Evolutionary conservation across 2,113 vertebrate species (phyloP).

Genomic region (Columba janthina): DNA sequence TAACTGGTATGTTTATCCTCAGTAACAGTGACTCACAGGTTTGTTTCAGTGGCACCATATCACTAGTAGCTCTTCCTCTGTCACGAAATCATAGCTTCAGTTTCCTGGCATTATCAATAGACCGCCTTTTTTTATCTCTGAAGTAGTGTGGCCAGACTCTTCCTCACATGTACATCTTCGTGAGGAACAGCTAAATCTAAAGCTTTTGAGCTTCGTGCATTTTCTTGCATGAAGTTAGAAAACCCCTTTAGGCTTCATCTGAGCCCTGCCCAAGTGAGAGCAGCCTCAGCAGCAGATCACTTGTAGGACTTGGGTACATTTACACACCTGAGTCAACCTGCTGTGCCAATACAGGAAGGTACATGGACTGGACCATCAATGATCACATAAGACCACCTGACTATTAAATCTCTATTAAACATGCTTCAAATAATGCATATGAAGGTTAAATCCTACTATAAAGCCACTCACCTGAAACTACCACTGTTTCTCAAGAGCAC

Average conservation of each 20-base stretch:
- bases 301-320: neutral
- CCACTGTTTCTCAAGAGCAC: neutral
- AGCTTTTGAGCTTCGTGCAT: neutral
- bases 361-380: fast-evolving
- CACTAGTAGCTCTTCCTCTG: neutral
- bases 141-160: neutral
- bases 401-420: neutral
- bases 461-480: neutral
- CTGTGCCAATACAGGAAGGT: neutral
- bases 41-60: neutral
- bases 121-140: neutral
- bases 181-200: neutral
- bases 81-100: neutral
- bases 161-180: neutral
- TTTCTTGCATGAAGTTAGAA: neutral
- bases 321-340: neutral
- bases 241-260: neutral
- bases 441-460: neutral
- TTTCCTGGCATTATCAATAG: neutral
- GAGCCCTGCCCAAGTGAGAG: neutral
- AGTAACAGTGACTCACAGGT: neutral
- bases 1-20: neutral
- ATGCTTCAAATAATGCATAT: neutral
- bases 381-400: neutral
- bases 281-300: fast-evolving